Conservation (phyloP, 2,113 vertebrate species). For the Oncorhynchus gorbuscha region DNA sequence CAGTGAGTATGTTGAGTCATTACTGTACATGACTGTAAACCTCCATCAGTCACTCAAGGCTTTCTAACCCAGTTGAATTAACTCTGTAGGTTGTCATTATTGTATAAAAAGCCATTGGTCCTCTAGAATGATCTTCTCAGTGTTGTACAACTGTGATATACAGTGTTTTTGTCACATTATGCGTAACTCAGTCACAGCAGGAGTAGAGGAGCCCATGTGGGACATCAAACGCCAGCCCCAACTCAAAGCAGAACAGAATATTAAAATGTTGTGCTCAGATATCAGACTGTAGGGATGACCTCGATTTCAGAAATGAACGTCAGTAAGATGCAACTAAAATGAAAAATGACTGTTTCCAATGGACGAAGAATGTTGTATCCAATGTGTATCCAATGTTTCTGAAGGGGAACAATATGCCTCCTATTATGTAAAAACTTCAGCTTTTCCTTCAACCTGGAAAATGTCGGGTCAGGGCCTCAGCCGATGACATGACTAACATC, state of each 20-base stretch:
- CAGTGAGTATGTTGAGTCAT: neutral
- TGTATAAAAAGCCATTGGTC: neutral
- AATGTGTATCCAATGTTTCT: slow-evolving; percentile 10
- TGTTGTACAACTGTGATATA: slow-evolving; percentile 27
- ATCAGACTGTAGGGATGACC: slow-evolving; percentile 1
- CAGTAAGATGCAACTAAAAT: slow-evolving; percentile 14
- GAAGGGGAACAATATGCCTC: neutral
- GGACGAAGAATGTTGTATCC: slow-evolving; percentile 13
- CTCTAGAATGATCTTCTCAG: slow-evolving; percentile 21
- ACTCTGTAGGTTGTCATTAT: neutral
- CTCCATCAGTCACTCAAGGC: neutral
- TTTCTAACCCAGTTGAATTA: neutral
- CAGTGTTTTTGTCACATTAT: slow-evolving; percentile 9
- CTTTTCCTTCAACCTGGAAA: slow-evolving; percentile 58
- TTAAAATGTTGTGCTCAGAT: slow-evolving; percentile 23
- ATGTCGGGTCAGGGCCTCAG: slow-evolving; percentile 59
- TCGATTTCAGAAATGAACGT: slow-evolving; percentile 38
- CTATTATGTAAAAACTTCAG: neutral
- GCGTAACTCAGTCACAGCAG: neutral
- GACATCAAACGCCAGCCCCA: slow-evolving; percentile 37
- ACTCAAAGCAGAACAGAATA: slow-evolving; percentile 26
- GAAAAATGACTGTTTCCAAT: slow-evolving; percentile 17
- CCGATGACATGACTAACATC: slow-evolving; percentile 52
- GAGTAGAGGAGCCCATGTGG: slow-evolving; percentile 23
- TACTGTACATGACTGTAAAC: neutral